Conservation (phyloP, 2,888 invertebrate species). For the Eristalis tenax region DNA sequence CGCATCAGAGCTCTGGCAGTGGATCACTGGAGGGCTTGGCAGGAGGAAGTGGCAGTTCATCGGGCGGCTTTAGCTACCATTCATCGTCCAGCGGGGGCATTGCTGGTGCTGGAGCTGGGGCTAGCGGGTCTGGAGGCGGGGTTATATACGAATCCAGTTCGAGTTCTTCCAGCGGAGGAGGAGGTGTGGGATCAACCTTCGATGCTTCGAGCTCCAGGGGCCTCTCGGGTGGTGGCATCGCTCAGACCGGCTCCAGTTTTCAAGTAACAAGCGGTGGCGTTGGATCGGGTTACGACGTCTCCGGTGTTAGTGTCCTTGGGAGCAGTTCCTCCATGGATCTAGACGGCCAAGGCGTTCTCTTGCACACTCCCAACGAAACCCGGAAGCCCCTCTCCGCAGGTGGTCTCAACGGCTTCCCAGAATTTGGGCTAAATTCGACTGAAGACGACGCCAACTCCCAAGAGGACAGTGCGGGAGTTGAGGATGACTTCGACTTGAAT, state of each 20-base stretch:
- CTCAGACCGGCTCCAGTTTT: background rate
- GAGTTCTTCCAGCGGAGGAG: background rate
- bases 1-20: background rate
- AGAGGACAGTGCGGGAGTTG: slow-evolving; percentile 27
- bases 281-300: background rate
- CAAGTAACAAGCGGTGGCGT: background rate
- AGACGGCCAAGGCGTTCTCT: background rate
- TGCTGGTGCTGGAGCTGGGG: background rate
- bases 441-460: slow-evolving; percentile 27
- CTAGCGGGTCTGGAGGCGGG: background rate
- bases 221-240: background rate
- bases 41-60: background rate
- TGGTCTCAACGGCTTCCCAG: slow-evolving; percentile 49
- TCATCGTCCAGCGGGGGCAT: slow-evolving; percentile 1
- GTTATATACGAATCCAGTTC: background rate
- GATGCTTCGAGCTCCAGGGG: background rate
- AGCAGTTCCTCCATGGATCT: background rate
- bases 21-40: background rate
- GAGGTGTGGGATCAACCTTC: background rate
- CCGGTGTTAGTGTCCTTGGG: background rate
- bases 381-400: slow-evolving; percentile 27
- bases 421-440: background rate
- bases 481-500: slow-evolving; percentile 41
- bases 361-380: slow-evolving; percentile 32
- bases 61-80: slow-evolving; percentile 1